Evolutionary conservation across 2,797 vertebrate species (phyloP).

Genomic region (Delichon dasypus): DNA sequence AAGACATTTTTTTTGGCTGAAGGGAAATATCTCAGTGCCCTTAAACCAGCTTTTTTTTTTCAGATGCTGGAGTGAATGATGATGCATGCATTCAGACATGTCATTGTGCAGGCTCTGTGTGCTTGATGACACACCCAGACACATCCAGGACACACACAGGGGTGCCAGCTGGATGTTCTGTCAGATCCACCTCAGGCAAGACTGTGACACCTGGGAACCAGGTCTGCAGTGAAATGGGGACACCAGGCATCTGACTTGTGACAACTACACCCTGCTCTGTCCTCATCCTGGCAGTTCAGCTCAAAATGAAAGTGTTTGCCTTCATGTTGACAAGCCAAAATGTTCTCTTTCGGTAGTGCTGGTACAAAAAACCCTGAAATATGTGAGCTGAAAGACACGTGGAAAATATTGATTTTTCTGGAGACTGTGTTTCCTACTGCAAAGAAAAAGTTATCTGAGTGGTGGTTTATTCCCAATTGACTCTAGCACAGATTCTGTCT

Average conservation of each 20-base stretch:
- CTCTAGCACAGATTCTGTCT: neutral
- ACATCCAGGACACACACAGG: accelerated
- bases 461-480: slow-evolving; percentile 28
- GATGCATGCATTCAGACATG: neutral
- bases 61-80: neutral
- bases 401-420: neutral
- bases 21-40: neutral
- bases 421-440: neutral
- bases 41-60: neutral
- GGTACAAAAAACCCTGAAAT: neutral
- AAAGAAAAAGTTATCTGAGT: neutral
- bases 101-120: neutral
- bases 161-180: neutral
- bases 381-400: neutral
- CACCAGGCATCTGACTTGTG: neutral
- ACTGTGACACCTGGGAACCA: neutral
- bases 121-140: neutral
- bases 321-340: neutral
- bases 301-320: neutral
- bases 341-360: neutral
- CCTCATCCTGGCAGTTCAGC: neutral
- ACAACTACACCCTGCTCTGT: neutral
- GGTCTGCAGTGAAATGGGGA: neutral
- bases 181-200: neutral
- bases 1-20: neutral